Evolutionary conservation across 2,888 invertebrate genomes (phyloP).

Genomic region (Hemicrepidius hirtus): DNA sequence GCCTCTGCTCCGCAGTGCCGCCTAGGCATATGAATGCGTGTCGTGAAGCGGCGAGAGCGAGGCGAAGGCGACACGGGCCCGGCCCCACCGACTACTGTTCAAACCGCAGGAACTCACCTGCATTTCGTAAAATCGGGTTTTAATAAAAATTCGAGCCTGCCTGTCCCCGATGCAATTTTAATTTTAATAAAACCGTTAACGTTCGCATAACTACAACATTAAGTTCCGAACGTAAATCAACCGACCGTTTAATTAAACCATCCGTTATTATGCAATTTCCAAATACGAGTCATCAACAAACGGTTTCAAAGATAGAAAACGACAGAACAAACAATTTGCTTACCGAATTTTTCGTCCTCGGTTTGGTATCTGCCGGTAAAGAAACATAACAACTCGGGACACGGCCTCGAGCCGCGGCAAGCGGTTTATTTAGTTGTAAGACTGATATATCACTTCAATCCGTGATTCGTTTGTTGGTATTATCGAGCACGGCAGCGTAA

Average conservation of each 20-base stretch:
- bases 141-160: conserved; percentile 50
- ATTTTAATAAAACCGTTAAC: conserved; percentile 55
- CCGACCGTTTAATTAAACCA: conserved; percentile 52
- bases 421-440: conserved; percentile 63
- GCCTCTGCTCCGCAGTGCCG: conserved; percentile 60
- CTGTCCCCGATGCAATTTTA: conserved; percentile 50
- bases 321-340: conserved; percentile 26
- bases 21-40: conserved; percentile 60
- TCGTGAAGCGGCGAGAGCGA: conserved; percentile 42
- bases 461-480: conserved; percentile 65
- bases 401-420: conserved; percentile 60
- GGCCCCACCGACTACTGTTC: conserved; percentile 21
- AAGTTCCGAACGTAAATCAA: conserved; percentile 51
- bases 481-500: conserved; percentile 62
- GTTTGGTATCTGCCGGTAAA: conserved; percentile 5
- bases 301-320: conserved; percentile 28
- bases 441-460: conserved; percentile 67
- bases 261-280: conserved; percentile 50
- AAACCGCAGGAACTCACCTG: conserved; percentile 43
- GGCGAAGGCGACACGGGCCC: conserved; percentile 21
- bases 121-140: conserved; percentile 46
- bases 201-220: conserved; percentile 49
- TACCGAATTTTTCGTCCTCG: neutral
- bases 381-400: conserved; percentile 52
- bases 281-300: conserved; percentile 47